Conservation (phyloP, 2,113 vertebrate genomes). For the Ursus arctos region DNA sequence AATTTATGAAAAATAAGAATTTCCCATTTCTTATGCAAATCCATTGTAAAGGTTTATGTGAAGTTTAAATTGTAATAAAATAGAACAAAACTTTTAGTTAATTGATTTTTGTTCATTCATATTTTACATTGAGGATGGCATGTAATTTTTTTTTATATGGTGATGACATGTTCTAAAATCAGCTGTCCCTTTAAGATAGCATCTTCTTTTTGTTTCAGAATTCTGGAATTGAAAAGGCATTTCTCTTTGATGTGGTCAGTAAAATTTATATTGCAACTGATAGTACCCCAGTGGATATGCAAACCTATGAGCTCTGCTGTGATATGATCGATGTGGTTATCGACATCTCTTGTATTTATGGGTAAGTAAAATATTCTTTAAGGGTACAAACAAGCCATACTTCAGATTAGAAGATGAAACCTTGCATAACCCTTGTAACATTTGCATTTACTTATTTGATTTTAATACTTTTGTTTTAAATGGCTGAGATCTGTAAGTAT, state of each 20-base stretch:
- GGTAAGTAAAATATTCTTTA: slow-evolving; percentile 85
- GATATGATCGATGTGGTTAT: slow-evolving; percentile 96
- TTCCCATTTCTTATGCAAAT: slow-evolving; percentile 32
- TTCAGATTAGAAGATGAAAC: background rate
- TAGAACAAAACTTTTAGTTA: background rate
- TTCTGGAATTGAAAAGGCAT: slow-evolving; percentile 95
- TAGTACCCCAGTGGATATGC: slow-evolving; percentile 95
- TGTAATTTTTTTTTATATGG: slow-evolving; percentile 20
- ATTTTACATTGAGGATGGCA: background rate
- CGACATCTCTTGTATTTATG: slow-evolving; percentile 95
- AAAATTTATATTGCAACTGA: slow-evolving; percentile 94
- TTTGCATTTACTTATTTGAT: slow-evolving; percentile 34
- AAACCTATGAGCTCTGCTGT: slow-evolving; percentile 93
- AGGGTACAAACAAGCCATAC: background rate
- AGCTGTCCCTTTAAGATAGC: slow-evolving; percentile 39
- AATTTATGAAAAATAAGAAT: background rate
- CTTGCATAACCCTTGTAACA: slow-evolving; percentile 39
- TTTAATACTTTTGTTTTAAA: slow-evolving; percentile 47
- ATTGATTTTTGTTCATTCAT: background rate
- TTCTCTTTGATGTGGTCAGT: slow-evolving; percentile 95
- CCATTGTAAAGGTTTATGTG: slow-evolving; percentile 15
- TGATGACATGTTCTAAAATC: background rate
- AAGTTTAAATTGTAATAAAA: slow-evolving; percentile 24
- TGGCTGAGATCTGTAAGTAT: background rate
- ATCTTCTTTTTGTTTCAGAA: slow-evolving; percentile 87